These are phyloP conservation scores for Physella acuta DNA, from an alignment of 1,140 invertebrate species.

Conservation along the genomic window DNA sequence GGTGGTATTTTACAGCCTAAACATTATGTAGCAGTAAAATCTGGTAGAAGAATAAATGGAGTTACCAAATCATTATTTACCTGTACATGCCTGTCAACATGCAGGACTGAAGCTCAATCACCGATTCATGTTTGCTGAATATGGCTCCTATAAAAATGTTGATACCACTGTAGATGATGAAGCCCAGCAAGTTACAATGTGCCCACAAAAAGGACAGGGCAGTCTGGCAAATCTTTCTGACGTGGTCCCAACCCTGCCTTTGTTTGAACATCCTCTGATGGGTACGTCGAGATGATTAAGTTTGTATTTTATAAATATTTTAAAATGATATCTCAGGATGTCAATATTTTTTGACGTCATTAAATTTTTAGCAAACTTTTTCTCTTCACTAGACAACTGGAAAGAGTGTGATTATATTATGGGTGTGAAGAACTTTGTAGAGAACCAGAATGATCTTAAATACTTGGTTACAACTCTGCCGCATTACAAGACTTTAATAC, in stretches of 20 bases:
- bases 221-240: not conserved
- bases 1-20: no score
- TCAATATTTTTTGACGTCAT: no score
- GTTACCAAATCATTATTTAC: slow-evolving; percentile 8
- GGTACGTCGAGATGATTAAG: not conserved
- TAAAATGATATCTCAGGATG: no score
- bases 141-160: slow-evolving; percentile 18
- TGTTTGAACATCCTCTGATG: not conserved
- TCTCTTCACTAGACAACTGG: not conserved
- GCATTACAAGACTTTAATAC: no score
- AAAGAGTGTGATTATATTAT: slow-evolving; percentile 1
- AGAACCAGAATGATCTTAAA: not conserved
- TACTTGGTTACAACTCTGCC: not conserved
- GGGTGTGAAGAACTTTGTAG: not conserved
- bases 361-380: no score
- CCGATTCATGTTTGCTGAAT: slow-evolving; percentile 14
- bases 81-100: not conserved
- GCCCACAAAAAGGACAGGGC: slow-evolving; percentile 8
- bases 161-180: not conserved
- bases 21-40: no score
- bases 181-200: not conserved
- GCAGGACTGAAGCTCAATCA: not conserved
- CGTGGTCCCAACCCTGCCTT: not conserved
- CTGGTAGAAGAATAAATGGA: no score
- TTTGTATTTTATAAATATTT: not conserved